Percentiles rank a stretch among this genome's conserved stretches.
phyloP scores from a whole-genome alignment of 64 coral and sea anemone genomes.

The Dendrophyllia cribrosa region DNA sequence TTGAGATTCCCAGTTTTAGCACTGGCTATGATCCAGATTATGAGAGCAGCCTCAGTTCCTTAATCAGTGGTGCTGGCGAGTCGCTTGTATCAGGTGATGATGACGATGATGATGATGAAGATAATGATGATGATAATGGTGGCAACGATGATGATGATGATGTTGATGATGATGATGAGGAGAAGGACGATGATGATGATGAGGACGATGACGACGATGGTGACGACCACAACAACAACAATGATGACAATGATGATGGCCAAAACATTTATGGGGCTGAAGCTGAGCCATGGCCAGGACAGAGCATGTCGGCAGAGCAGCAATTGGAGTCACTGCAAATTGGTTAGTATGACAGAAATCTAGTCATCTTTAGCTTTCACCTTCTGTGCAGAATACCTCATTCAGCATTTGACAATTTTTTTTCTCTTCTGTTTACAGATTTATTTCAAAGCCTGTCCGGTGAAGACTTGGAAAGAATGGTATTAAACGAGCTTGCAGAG shows the following conservation, averaged over 20 bases:
- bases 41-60: not conserved
- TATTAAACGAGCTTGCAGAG: not conserved
- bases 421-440: not conserved
- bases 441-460: not conserved
- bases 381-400: not conserved
- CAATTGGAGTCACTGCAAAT: conserved; percentile 2
- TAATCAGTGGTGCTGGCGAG: not conserved
- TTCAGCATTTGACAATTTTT: not conserved
- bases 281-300: not conserved
- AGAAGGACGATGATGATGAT: not conserved
- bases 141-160: not conserved
- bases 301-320: not conserved
- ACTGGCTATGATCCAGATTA: not conserved
- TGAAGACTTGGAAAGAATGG: not conserved
- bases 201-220: not conserved
- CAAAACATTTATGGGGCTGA: not conserved
- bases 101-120: not conserved
- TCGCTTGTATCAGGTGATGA: not conserved
- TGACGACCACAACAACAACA: not conserved
- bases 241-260: not conserved
- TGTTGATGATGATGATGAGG: not conserved
- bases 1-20: not conserved
- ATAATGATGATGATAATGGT: not conserved
- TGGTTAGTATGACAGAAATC: not conserved
- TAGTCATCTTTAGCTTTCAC: too few relatives aligned